Conservation (phyloP, 2,888 invertebrate species). For the Eupithecia tripunctaria region DNA sequence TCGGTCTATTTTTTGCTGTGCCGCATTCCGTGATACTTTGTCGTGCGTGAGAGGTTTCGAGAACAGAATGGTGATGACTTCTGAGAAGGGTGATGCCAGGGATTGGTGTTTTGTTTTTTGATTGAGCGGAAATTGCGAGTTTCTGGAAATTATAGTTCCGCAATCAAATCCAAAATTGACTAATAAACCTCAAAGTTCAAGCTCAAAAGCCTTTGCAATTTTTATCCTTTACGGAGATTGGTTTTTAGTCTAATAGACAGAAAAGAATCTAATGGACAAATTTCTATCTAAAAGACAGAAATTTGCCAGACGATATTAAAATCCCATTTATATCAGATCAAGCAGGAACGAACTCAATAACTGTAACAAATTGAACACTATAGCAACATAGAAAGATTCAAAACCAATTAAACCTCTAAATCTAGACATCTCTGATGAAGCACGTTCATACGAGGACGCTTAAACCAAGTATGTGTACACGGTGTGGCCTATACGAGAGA, state of each 20-base stretch:
- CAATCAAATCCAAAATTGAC: background rate
- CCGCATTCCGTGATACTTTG: constrained; percentile 43
- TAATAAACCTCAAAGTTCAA: background rate
- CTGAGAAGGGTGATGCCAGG: constrained; percentile 39
- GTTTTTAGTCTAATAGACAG: no score
- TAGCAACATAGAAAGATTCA: background rate
- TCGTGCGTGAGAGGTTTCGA: constrained; percentile 38
- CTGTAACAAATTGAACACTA: background rate
- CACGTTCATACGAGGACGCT: constrained; percentile 42
- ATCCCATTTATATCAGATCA: constrained; percentile 2
- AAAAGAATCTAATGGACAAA: no score
- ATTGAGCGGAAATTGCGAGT: constrained; percentile 35
- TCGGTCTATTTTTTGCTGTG: constrained; percentile 44
- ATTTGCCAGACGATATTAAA: background rate
- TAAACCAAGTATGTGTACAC: constrained; percentile 39
- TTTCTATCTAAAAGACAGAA: background rate
- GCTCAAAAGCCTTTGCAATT: background rate
- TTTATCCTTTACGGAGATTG: no score
- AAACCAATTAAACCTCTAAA: constrained; percentile 16
- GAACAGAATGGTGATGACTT: constrained; percentile 38
- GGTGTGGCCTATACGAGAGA: constrained; percentile 31
- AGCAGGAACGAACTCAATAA: background rate
- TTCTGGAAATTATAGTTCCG: constrained; percentile 12
- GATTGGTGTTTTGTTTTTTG: constrained; percentile 34
- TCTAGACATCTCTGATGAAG: constrained; percentile 35